Conservation (phyloP, 2,888 invertebrate genomes). For the Tetrapedia diversipes region DNA sequence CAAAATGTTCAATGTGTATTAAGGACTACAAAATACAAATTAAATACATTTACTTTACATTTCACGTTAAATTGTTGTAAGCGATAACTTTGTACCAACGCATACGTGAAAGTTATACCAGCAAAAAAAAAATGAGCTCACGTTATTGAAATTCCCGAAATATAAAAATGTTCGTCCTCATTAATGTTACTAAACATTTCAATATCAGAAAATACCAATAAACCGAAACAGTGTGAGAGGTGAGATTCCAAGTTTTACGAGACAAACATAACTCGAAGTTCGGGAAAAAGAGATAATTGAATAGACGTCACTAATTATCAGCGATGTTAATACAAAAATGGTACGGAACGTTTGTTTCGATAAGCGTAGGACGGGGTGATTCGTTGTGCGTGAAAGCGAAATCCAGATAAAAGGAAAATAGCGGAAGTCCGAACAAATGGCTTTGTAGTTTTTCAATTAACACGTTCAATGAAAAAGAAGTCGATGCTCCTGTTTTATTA, state of each 20-base stretch:
- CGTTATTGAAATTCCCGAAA: too few relatives aligned
- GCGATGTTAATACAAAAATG: constrained; percentile 18
- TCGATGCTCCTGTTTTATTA: constrained; percentile 22
- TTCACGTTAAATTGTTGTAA: too few relatives aligned
- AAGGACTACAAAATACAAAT: too few relatives aligned
- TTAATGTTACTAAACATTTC: too few relatives aligned
- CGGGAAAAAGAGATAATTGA: neutral
- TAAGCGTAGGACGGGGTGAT: neutral
- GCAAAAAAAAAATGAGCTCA: too few relatives aligned
- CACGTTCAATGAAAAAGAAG: constrained; percentile 27
- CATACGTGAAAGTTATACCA: too few relatives aligned
- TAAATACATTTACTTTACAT: too few relatives aligned
- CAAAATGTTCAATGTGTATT: too few relatives aligned
- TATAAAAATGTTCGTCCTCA: too few relatives aligned
- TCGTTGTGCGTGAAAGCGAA: constrained; percentile 3
- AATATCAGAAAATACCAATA: too few relatives aligned
- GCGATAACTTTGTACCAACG: too few relatives aligned
- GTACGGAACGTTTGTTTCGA: constrained; percentile 7
- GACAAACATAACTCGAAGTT: neutral
- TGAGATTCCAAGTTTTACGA: neutral
- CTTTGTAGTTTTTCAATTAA: constrained; percentile 34
- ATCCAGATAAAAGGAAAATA: constrained; percentile 17
- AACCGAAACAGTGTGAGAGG: neutral
- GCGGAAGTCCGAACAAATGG: constrained; percentile 12
- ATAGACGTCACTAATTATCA: constrained; percentile 1